Base-by-base conservation (phyloP, 64 coral and sea anemone species). In the Actinia equina region DNA sequence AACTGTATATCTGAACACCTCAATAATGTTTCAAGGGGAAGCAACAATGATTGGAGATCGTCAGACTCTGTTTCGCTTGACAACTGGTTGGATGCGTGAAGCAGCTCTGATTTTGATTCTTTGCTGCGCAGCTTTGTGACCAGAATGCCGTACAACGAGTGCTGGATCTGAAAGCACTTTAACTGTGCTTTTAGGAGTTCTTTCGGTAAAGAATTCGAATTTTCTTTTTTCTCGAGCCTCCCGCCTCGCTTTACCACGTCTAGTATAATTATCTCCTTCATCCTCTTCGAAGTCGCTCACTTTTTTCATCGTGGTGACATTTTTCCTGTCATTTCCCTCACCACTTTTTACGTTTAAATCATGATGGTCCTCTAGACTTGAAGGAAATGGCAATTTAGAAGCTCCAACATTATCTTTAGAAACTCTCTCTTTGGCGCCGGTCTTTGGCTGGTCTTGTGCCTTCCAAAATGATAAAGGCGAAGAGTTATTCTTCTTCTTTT, bases 1-100 rank as follows among this genome's bases (percentile, higher is more conserved):
- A 83, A 62, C 84, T 91, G 89, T 30, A 91, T 91, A 22, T 85
- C 83, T 17, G 83, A 70, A 86, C 89, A 86, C 37, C 71, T 54
- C 41, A 86, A 79, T 13, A 91, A 19, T 4, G 52, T 71, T 42
- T 52, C 64, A 0, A 91, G 20, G 16, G 83, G 89, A 17, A 81
- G 22, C 78, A 81, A 20, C 45, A 81, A 81, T 37, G 78, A 81
- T 5, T 81, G 43, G 17, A 81, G 14, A 44, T 81, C 78, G 78
- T 22, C 43, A 81, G 49, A 17, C 22, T 81, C 22, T 0, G 27
- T 2, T 8, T 74, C 69, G 2, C 6, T 30, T 26, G 69, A 41
- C 69, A 42, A 42, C 23, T 41, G 5, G 12, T 10, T 25, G 12
- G 69, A 13, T 41, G 69, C 23, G 3, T 74, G 30, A 37, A 37